Evolutionary conservation across 2,113 vertebrate species (phyloP).

Genomic region (Lamprologus ornatipinnis): DNA sequence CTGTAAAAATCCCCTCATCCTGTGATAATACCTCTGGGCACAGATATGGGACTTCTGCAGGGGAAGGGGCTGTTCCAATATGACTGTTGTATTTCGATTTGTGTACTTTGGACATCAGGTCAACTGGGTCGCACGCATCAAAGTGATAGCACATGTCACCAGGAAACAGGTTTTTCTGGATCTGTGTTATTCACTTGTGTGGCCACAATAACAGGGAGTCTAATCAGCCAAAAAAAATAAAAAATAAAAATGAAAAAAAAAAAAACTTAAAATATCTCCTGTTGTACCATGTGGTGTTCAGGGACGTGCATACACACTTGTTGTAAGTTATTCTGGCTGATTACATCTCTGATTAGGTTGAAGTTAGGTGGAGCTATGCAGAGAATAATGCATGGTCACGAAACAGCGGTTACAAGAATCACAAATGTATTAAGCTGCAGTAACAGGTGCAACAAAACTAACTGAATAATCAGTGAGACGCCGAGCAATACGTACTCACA

Average conservation of each 20-base stretch:
- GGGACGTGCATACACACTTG: background rate
- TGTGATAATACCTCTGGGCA: background rate
- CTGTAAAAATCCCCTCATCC: background rate
- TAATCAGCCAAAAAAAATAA: background rate
- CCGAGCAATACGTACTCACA: background rate
- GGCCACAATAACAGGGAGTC: background rate
- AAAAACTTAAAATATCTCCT: accelerated
- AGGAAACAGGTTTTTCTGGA: background rate
- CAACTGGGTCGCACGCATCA: background rate
- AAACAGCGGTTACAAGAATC: background rate
- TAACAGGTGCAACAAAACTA: background rate
- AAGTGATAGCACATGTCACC: background rate
- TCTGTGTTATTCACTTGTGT: background rate
- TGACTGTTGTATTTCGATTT: background rate
- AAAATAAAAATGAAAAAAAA: background rate
- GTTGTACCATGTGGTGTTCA: background rate
- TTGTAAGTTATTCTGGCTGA: background rate
- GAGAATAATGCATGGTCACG: background rate
- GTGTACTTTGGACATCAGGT: background rate
- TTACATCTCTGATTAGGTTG: background rate
- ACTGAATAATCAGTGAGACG: background rate
- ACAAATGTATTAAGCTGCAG: background rate
- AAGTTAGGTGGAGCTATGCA: background rate
- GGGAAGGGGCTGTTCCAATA: background rate
- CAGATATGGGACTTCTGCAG: background rate